Evolutionary conservation across 2,888 invertebrate species (phyloP).

Genomic region (Rhorus exstirpatorius): DNA sequence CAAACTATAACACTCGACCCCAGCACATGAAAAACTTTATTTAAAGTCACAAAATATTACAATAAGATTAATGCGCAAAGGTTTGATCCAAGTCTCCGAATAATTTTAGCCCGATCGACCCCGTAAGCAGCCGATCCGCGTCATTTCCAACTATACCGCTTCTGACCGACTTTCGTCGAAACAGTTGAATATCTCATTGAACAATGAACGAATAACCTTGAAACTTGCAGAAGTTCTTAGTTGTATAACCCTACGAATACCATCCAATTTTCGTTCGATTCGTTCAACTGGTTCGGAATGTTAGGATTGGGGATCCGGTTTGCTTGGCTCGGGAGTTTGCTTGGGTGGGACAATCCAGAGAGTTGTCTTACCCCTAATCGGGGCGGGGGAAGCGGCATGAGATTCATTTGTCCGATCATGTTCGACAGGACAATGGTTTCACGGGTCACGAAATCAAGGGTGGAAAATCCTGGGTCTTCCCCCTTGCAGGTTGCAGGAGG

Average conservation of each 20-base stretch:
- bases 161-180: too few relatives aligned
- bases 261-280: not conserved
- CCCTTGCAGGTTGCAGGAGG: conserved; percentile 62
- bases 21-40: too few relatives aligned
- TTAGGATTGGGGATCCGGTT: not conserved
- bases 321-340: not conserved
- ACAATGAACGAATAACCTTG: not conserved
- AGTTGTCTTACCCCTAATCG: not conserved
- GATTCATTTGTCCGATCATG: conserved; percentile 38
- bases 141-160: too few relatives aligned
- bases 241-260: not conserved
- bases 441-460: conserved; percentile 47
- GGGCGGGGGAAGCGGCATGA: conserved; percentile 26
- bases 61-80: too few relatives aligned
- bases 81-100: too few relatives aligned
- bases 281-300: not conserved
- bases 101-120: too few relatives aligned
- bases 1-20: too few relatives aligned
- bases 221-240: not conserved
- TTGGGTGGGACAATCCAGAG: conserved; percentile 4
- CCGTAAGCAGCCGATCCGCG: too few relatives aligned
- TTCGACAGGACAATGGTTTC: conserved; percentile 49
- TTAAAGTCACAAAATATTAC: too few relatives aligned
- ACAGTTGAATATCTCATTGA: too few relatives aligned
- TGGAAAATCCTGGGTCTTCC: conserved; percentile 31